These are phyloP conservation scores for Disparrhopalites patrizii DNA, from an alignment of 2,888 invertebrate genomes.

Conservation along the genomic window DNA sequence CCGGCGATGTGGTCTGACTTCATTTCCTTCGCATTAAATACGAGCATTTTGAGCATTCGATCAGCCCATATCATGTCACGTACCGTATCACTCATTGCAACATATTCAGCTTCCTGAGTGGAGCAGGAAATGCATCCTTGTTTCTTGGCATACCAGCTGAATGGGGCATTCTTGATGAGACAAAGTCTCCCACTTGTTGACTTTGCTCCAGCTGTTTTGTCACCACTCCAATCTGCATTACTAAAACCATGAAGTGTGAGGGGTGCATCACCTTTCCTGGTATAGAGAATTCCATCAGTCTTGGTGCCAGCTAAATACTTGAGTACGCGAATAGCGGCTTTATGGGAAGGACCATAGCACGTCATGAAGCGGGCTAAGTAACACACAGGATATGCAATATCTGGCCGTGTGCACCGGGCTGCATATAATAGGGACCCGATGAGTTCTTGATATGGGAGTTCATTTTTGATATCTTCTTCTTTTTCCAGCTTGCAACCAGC, in stretches of 20 bases:
- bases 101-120: constrained; percentile 36
- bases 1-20: background rate
- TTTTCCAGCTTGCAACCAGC: constrained; percentile 22
- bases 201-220: constrained; percentile 32
- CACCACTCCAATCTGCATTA: constrained; percentile 44
- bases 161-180: constrained; percentile 16
- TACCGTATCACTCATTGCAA: constrained; percentile 30
- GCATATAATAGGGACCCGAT: constrained; percentile 45
- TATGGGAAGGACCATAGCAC: constrained; percentile 34
- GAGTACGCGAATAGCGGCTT: constrained; percentile 35
- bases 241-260: constrained; percentile 30
- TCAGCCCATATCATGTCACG: constrained; percentile 32
- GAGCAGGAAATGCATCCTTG: constrained; percentile 37
- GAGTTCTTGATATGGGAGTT: constrained; percentile 34
- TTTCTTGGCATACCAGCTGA: constrained; percentile 34
- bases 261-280: background rate
- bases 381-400: constrained; percentile 31
- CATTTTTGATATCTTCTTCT: background rate
- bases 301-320: constrained; percentile 32
- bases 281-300: background rate
- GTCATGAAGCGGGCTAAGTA: constrained; percentile 38
- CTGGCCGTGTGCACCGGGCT: constrained; percentile 40
- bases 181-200: constrained; percentile 41
- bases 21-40: constrained; percentile 18
- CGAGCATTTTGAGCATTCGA: constrained; percentile 26